phyloP scores from a whole-genome alignment of 2,797 vertebrate genomes.

The Silurus aristotelis region DNA sequence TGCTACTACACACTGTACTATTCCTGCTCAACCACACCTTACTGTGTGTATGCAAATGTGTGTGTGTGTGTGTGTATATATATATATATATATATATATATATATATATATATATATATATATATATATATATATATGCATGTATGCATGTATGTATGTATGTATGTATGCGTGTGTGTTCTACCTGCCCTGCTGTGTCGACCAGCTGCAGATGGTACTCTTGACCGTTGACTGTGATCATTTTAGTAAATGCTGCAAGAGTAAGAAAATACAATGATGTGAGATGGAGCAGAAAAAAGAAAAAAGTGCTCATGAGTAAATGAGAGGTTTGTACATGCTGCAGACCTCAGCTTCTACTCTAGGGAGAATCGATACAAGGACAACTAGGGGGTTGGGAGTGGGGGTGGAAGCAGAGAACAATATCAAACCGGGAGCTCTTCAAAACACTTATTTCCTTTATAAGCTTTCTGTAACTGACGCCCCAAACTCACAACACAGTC shows the following conservation, averaged over 20 bases:
- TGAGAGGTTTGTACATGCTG: conserved; percentile 19
- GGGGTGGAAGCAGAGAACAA: background rate
- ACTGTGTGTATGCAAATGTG: background rate
- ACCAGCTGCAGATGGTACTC: conserved; percentile 92
- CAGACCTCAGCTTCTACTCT: conserved; percentile 25
- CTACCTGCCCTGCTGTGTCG: conserved; percentile 89
- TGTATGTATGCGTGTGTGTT: conserved; percentile 46
- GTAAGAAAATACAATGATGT: background rate
- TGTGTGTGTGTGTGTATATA: background rate
- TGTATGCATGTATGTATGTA: background rate
- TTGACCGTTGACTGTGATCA: conserved; percentile 89
- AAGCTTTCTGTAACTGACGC: conserved; percentile 6
- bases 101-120: background rate
- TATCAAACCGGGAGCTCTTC: background rate
- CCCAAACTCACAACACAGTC: background rate
- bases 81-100: background rate
- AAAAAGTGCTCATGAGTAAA: background rate
- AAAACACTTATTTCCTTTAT: background rate
- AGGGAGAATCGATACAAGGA: conserved; percentile 31
- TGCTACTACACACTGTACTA: conserved; percentile 6
- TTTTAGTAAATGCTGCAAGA: conserved; percentile 84
- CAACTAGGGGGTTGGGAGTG: background rate
- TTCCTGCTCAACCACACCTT: background rate
- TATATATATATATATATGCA: background rate
- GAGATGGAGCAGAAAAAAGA: background rate